Evolutionary conservation across 2,113 vertebrate genomes (phyloP).

Genomic region (Datnioides undecimradiatus): DNA sequence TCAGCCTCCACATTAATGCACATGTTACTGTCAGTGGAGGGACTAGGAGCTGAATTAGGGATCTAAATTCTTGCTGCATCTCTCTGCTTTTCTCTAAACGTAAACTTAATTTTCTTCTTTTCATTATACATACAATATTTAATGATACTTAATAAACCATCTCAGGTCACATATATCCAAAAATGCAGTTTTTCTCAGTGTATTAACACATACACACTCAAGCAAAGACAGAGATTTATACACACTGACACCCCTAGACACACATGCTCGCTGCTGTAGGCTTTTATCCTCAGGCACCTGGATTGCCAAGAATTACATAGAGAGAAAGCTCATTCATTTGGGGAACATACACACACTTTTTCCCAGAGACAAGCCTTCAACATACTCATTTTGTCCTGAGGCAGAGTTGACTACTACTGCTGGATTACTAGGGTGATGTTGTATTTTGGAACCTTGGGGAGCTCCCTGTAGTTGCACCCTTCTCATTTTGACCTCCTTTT

Average conservation of each 20-base stretch:
- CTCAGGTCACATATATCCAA: constrained; percentile 7
- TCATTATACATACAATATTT: constrained; percentile 7
- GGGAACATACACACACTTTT: constrained; percentile 47
- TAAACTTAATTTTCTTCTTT: background rate
- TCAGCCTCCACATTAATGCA: constrained; percentile 41
- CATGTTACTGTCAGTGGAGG: constrained; percentile 45
- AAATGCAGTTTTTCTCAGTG: background rate
- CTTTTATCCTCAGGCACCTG: constrained; percentile 68
- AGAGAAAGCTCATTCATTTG: constrained; percentile 64
- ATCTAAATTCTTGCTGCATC: constrained; percentile 21
- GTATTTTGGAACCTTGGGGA: constrained; percentile 38
- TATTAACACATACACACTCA: constrained; percentile 5
- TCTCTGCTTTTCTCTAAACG: constrained; percentile 10
- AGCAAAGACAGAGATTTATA: constrained; percentile 19
- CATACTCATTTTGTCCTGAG: constrained; percentile 45
- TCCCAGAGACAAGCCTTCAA: constrained; percentile 37
- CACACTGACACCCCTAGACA: constrained; percentile 28
- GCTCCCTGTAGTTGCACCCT: constrained; percentile 26
- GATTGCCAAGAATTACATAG: constrained; percentile 54
- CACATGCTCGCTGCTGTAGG: constrained; percentile 55
- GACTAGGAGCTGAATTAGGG: background rate
- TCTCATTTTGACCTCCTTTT: constrained; percentile 47
- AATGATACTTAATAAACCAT: background rate
- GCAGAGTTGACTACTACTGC: constrained; percentile 51
- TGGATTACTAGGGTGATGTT: constrained; percentile 28